These are phyloP conservation scores for Anagyrus pseudococci DNA, from an alignment of 2,888 invertebrate genomes.

Conservation along the genomic window DNA sequence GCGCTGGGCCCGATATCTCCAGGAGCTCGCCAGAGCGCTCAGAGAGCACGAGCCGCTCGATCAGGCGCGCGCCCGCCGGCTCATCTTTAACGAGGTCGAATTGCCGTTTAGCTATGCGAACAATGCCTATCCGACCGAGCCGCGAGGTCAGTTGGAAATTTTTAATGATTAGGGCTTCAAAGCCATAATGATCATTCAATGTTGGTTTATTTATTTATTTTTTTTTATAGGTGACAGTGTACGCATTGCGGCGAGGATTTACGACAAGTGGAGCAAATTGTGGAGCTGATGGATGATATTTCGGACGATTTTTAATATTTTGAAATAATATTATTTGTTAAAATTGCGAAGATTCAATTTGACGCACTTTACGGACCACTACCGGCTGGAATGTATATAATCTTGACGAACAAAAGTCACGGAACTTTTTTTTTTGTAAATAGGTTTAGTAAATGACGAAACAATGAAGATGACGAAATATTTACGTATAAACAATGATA, in stretches of 20 bases:
- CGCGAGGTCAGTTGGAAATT: conserved; percentile 53
- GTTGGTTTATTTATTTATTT: conserved; percentile 17
- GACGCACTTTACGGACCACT: no score
- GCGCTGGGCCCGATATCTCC: conserved; percentile 78
- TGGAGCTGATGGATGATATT: no score
- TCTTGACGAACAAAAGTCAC: no score
- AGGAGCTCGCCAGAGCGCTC: conserved; percentile 67
- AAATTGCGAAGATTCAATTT: no score
- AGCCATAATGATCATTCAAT: not conserved
- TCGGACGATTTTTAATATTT: no score
- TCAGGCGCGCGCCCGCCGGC: conserved; percentile 78
- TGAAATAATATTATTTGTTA: no score
- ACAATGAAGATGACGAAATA: no score
- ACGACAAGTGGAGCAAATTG: conserved; percentile 45
- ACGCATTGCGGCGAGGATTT: conserved; percentile 44
- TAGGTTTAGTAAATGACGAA: no score
- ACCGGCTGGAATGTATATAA: no score
- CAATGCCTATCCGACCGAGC: conserved; percentile 61
- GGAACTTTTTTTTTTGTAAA: no score
- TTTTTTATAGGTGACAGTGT: conserved; percentile 49
- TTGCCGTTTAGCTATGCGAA: conserved; percentile 69
- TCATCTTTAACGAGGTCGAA: conserved; percentile 72
- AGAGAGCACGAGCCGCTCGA: conserved; percentile 65
- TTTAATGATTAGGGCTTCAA: not conserved
- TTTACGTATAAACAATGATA: no score